A percentile compares a stretch with the other conserved stretches of the same genome.
Conservation (phyloP, 2,888 invertebrate genomes). For the Helobdella robusta region DNA sequence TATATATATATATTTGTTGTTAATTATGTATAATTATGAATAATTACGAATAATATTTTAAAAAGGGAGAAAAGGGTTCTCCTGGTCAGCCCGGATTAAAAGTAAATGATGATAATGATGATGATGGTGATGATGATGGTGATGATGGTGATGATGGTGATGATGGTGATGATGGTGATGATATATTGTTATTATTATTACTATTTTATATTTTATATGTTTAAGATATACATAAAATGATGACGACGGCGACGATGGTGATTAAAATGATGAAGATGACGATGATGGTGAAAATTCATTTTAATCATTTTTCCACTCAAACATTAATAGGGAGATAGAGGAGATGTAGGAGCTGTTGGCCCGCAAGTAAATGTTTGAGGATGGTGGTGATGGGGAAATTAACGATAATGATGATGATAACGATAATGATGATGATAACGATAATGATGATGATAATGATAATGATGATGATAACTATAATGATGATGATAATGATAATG, state of each 20-base stretch:
- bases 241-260: background rate
- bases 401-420: slow-evolving; percentile 16
- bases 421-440: slow-evolving; percentile 14
- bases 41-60: too few species aligned
- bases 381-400: background rate
- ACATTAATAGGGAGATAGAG: too few species aligned
- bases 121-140: slow-evolving; percentile 1
- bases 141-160: background rate
- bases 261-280: background rate
- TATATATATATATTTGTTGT: too few species aligned
- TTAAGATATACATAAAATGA: too few species aligned
- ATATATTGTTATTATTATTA: too few species aligned
- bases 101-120: background rate
- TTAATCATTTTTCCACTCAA: too few species aligned
- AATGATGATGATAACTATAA: slow-evolving; percentile 7
- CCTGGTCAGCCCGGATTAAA: slow-evolving; percentile 6
- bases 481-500: slow-evolving; percentile 16
- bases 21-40: too few species aligned
- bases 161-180: slow-evolving; percentile 3
- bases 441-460: slow-evolving; percentile 19
- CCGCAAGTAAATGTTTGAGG: too few species aligned
- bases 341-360: too few species aligned
- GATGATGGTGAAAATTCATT: too few species aligned
- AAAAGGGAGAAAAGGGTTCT: slow-evolving; percentile 8
- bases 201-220: too few species aligned